Evolutionary conservation across 1,140 invertebrate species (phyloP), one percentile per base, ranked within the genome.

Genomic region (Leptonema lineaticorne): DNA sequence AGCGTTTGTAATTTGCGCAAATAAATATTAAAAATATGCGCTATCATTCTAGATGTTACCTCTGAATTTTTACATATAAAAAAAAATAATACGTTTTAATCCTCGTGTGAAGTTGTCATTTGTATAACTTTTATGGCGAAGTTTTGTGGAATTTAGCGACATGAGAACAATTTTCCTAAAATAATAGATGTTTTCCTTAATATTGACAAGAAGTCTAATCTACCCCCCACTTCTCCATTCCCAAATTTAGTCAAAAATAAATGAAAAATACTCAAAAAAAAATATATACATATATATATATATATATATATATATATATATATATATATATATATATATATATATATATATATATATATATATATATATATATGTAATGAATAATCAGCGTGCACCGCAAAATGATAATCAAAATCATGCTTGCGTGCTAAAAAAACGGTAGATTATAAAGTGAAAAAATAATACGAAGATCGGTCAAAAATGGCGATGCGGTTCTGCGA

Each of bases 1-100:
- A 73, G 71, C 68, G 63, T 73, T 73, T 73, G 50, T 68, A 70
- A 73, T 64, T 59, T 28, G 68, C 62, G 71, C 68, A 45, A 50
- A 66, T 53, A 20, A 68, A 57, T 72, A 65, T 63, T 26, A n/a
- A 24, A 62, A 29, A 37, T 69, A 50, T 45, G 68, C 68, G 63
- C 64, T 46, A 50, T 56, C 28, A 67, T 67, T 68, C 18, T 57
- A 56, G 56, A 53, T 66, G 63, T 70, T 60, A 64, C 62, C 62
- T 41, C 46, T 30, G 24, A 59, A 59, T 26, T 26, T 53, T 53
- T 24, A 22, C 20, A 41, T 45, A 37, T n/a, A n/a, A n/a, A n/a
- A n/a, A n/a, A n/a, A n/a, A n/a, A n/a, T n/a, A n/a, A n/a, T n/a
- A n/a, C n/a, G n/a, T n/a, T n/a, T n/a, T n/a, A n/a, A n/a, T n/a